phyloP scores from a whole-genome alignment of 2,113 vertebrate species.

The Setophaga coronata region DNA sequence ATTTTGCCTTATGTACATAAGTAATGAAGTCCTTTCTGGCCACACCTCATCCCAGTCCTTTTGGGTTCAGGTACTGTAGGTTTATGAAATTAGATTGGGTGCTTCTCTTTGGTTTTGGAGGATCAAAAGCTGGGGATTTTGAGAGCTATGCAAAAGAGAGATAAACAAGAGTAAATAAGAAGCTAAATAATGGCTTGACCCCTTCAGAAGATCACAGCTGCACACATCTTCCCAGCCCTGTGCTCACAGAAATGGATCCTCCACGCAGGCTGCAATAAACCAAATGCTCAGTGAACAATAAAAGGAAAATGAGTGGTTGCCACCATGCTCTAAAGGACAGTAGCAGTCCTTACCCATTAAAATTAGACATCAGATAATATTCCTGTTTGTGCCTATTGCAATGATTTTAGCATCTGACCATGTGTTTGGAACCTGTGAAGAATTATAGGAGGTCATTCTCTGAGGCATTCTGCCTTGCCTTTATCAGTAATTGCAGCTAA shows the following conservation, averaged over 20 bases:
- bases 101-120: neutral
- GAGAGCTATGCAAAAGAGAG: neutral
- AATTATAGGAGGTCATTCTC: neutral
- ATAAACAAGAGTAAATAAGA: neutral
- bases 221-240: neutral
- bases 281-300: neutral
- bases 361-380: neutral
- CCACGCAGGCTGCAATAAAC: neutral
- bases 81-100: neutral
- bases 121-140: neutral
- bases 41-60: neutral
- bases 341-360: neutral
- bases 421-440: neutral
- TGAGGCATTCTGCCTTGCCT: neutral
- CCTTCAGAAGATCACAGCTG: neutral
- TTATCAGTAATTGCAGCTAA: neutral
- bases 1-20: neutral
- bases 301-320: neutral
- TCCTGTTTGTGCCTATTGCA: neutral
- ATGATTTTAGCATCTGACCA: neutral
- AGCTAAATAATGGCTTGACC: neutral
- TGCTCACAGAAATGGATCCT: fast-evolving
- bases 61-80: neutral
- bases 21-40: neutral
- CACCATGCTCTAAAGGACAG: neutral